phyloP scores from a whole-genome alignment of 2,113 vertebrate genomes.

The Motacilla alba region DNA sequence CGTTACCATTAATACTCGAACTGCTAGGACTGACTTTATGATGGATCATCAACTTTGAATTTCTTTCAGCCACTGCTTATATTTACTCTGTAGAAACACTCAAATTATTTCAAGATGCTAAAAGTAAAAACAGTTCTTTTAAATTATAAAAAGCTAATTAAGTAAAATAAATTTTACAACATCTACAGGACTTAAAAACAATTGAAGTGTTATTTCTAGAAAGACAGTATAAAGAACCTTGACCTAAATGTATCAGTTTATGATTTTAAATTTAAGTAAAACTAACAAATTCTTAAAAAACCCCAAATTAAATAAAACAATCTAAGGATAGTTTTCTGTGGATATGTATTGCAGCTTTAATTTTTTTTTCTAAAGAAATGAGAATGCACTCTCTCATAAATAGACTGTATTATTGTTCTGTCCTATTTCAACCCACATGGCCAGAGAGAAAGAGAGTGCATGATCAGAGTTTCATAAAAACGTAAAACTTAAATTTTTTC shows the following conservation, averaged over 20 bases:
- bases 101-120: not conserved
- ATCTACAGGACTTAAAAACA: not conserved
- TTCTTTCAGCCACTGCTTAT: not conserved
- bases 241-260: not conserved
- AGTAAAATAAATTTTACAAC: not conserved
- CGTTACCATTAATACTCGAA: not conserved
- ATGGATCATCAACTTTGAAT: not conserved
- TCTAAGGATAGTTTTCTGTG: not conserved
- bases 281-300: not conserved
- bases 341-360: not conserved
- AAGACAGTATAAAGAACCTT: not conserved
- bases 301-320: not conserved
- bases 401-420: not conserved
- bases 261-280: not conserved
- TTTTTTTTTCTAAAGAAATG: not conserved
- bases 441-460: not conserved
- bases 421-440: not conserved
- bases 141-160: not conserved
- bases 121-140: not conserved
- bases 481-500: slow-evolving; percentile 29
- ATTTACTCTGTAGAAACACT: not conserved
- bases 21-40: not conserved
- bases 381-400: not conserved
- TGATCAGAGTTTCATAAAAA: slow-evolving; percentile 24
- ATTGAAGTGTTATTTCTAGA: not conserved